Percentiles rank a stretch among this genome's conserved stretches.
phyloP scores from a whole-genome alignment of 1,140 invertebrate genomes.

The Cheumatopsyche charites region DNA sequence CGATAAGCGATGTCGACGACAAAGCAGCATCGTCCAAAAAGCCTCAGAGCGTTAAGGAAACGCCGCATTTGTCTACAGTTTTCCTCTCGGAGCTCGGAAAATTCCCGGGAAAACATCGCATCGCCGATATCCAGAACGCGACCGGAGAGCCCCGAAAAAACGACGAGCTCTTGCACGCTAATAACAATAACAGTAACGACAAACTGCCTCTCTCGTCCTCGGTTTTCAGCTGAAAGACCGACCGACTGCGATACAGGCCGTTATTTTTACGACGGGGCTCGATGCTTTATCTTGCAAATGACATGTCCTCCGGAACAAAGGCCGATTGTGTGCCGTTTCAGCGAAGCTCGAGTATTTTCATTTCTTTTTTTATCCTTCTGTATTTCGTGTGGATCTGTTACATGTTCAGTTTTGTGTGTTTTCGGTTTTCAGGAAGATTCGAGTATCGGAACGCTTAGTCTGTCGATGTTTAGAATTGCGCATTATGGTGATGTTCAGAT shows the following conservation, averaged over 20 bases:
- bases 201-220: not conserved
- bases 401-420: no score
- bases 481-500: no score
- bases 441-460: no score
- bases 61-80: no score
- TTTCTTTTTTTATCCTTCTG: not conserved
- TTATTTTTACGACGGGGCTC: not conserved
- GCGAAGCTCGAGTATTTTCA: not conserved
- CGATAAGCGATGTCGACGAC: no score
- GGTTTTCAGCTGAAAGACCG: constrained; percentile 6
- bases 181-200: constrained; percentile 19
- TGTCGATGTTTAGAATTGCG: no score
- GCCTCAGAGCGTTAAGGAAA: no score
- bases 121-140: not conserved
- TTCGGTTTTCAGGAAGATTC: no score
- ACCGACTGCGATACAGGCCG: constrained; percentile 6
- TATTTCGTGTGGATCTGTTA: no score
- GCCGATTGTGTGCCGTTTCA: constrained; percentile 9
- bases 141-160: not conserved
- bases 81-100: not conserved
- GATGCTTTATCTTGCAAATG: constrained; percentile 21
- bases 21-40: no score
- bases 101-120: not conserved
- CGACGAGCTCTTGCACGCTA: not conserved
- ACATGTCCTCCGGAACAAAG: constrained; percentile 16